Conservation (phyloP, 2,797 vertebrate genomes). For the Siniperca scherzeri region DNA sequence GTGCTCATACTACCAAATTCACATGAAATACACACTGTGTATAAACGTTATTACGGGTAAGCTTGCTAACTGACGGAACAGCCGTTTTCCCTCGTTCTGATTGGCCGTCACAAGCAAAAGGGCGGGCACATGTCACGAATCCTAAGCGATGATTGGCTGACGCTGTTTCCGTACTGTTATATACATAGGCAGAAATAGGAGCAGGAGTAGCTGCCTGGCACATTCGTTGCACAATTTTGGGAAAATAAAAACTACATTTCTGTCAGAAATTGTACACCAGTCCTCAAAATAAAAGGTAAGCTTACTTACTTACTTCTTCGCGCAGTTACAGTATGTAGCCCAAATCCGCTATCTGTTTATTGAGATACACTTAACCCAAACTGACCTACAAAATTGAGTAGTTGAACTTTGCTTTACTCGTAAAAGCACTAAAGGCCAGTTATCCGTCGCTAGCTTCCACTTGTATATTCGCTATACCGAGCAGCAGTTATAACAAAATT, state of each 20-base stretch:
- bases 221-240: too few relatives aligned
- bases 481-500: background rate
- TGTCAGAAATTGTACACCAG: background rate
- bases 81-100: conserved; percentile 34
- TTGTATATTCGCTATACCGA: background rate
- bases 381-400: fast-evolving
- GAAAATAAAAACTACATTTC: background rate
- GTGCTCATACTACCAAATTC: fast-evolving
- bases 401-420: background rate
- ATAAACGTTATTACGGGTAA: background rate
- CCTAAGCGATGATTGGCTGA: conserved; percentile 54
- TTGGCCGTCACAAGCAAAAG: conserved; percentile 51
- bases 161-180: background rate
- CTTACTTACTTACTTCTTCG: background rate
- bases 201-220: fast-evolving
- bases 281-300: conserved; percentile 48
- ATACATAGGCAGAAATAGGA: too few relatives aligned
- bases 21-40: fast-evolving
- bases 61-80: conserved; percentile 22
- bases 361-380: background rate
- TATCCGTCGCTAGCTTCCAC: background rate
- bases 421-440: fast-evolving
- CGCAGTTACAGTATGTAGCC: fast-evolving
- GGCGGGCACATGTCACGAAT: background rate
- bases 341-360: fast-evolving